Evolutionary conservation across 2,113 vertebrate species (phyloP).

Genomic region (Apteryx mantelli): DNA sequence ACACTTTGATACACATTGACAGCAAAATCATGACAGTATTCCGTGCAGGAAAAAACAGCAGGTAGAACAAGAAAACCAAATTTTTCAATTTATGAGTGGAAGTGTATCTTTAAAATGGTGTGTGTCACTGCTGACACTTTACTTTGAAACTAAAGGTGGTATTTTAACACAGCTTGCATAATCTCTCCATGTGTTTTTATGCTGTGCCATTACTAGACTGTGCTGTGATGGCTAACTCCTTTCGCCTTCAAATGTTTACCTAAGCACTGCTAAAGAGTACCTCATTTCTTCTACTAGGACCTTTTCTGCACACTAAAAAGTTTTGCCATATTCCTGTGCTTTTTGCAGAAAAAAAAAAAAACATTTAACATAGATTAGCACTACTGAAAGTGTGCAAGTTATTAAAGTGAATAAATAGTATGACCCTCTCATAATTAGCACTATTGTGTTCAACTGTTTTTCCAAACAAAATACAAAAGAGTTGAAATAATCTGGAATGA

Average conservation of each 20-base stretch:
- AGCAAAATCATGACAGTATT: not conserved
- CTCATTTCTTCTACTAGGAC: not conserved
- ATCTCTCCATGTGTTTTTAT: not conserved
- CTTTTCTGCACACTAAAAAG: not conserved
- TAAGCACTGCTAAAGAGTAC: not conserved
- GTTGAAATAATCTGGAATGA: not conserved
- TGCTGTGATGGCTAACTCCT: not conserved
- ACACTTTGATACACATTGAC: not conserved
- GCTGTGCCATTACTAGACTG: not conserved
- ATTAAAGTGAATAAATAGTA: not conserved
- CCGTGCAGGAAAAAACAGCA: not conserved
- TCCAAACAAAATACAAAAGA: not conserved
- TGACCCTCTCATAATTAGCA: not conserved
- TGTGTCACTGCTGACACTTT: not conserved
- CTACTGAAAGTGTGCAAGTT: not conserved
- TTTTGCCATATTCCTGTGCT: not conserved
- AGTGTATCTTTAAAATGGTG: not conserved
- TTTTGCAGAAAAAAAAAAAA: not conserved
- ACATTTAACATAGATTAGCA: not conserved
- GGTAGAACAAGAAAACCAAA: not conserved
- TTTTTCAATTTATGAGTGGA: not conserved
- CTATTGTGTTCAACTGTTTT: not conserved
- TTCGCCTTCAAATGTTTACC: not conserved
- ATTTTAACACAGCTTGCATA: constrained; percentile 1
- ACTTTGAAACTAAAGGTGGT: not conserved